Conservation (phyloP, 2,888 invertebrate species). For the Acleris laterana region DNA sequence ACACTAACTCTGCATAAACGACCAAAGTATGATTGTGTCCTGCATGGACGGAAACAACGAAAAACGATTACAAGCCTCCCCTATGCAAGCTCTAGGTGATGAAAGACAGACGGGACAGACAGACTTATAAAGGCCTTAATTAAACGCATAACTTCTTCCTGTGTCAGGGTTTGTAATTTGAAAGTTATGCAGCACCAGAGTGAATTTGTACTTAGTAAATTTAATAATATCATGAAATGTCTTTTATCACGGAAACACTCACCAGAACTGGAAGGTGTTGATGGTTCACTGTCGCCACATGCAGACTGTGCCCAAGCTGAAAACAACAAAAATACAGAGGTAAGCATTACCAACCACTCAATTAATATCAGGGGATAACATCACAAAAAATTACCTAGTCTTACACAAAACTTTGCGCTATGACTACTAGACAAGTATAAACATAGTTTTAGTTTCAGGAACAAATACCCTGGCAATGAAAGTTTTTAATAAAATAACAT, state of each 20-base stretch:
- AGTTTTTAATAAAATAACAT: no score
- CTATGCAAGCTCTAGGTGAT: no score
- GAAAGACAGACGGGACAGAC: no score
- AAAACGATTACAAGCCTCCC: no score
- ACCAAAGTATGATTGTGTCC: no score
- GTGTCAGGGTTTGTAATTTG: neutral
- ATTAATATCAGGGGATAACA: neutral
- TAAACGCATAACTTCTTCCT: no score
- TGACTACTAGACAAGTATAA: no score
- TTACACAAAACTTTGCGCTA: no score
- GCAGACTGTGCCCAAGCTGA: constrained; percentile 88
- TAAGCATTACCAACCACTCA: neutral
- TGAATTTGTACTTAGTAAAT: constrained; percentile 1
- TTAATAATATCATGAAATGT: neutral
- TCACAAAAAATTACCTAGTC: neutral
- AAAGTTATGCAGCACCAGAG: neutral
- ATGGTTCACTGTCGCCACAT: constrained; percentile 82
- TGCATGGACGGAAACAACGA: no score
- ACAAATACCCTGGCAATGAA: no score
- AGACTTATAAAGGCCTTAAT: no score
- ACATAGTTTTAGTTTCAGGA: no score
- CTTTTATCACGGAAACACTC: constrained; percentile 42
- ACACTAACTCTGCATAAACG: neutral
- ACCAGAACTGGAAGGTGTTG: constrained; percentile 82
- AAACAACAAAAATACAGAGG: constrained; percentile 42